Evolutionary conservation across 2,797 vertebrate species (phyloP).

Genomic region (Orientallactaga sibirica): DNA sequence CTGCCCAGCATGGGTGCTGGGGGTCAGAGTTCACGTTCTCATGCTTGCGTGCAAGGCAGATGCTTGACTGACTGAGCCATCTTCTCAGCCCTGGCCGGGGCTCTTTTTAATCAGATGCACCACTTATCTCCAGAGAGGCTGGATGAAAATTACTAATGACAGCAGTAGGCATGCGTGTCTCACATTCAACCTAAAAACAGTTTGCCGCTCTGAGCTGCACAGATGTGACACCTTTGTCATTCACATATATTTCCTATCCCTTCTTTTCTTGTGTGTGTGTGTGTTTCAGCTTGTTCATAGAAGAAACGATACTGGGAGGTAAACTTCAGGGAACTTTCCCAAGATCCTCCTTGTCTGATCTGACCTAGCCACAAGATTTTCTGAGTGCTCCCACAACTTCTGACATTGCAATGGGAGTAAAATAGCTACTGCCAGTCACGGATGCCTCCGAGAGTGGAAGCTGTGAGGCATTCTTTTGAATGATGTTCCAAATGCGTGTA

Average conservation of each 20-base stretch:
- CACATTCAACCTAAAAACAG: not conserved
- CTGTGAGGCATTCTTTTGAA: not conserved
- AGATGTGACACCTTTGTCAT: not conserved
- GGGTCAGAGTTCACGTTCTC: no score
- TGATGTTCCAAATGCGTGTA: not conserved
- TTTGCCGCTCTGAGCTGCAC: not conserved
- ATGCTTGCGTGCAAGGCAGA: no score
- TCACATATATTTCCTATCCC: not conserved
- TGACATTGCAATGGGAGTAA: not conserved
- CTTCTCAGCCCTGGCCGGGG: no score
- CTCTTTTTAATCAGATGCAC: not conserved
- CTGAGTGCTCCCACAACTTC: not conserved
- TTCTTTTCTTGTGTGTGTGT: no score
- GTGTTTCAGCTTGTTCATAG: not conserved
- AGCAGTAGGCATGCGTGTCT: not conserved
- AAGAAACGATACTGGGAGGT: not conserved
- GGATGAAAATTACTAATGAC: not conserved
- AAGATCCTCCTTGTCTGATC: not conserved
- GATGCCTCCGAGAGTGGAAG: not conserved
- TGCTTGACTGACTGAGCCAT: no score
- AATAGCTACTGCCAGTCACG: not conserved
- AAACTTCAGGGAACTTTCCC: not conserved
- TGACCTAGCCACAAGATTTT: not conserved
- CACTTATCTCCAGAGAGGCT: not conserved
- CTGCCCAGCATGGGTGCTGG: no score